Percentiles rank a stretch among this genome's conserved stretches.
Conservation (phyloP, 2,113 vertebrate genomes). For the Abramis brama region DNA sequence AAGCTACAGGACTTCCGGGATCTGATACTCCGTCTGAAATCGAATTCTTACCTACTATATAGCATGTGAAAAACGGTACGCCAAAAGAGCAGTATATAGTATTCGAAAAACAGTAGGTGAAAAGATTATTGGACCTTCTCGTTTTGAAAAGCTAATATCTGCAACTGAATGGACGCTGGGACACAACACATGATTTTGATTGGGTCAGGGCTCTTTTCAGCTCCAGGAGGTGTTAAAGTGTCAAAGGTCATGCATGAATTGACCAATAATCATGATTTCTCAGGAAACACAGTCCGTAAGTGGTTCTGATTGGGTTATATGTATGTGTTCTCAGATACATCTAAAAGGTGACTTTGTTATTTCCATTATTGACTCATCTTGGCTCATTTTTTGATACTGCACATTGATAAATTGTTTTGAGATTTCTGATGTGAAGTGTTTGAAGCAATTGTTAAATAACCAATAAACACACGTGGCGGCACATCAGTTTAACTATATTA, state of each 20-base stretch:
- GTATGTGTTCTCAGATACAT: too few species aligned
- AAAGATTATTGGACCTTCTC: not conserved
- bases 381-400: not conserved
- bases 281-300: not conserved
- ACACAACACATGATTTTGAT: not conserved
- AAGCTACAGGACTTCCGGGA: too few species aligned
- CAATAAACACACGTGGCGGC: not conserved
- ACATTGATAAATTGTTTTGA: not conserved
- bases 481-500: not conserved
- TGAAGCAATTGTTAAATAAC: not conserved
- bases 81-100: too few species aligned
- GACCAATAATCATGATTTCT: not conserved
- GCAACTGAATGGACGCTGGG: not conserved
- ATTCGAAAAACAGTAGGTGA: too few species aligned
- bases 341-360: too few species aligned
- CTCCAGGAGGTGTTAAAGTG: not conserved
- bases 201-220: not conserved
- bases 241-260: not conserved
- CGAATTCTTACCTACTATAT: too few species aligned
- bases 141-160: not conserved
- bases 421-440: not conserved
- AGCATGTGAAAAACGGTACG: too few species aligned
- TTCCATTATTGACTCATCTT: not conserved
- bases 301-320: not conserved
- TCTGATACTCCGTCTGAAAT: too few species aligned